A percentile compares a stretch with the other conserved stretches of the same genome.
Conservation (phyloP, 2,797 vertebrate genomes). For the Scolopax bukidnonensis region DNA sequence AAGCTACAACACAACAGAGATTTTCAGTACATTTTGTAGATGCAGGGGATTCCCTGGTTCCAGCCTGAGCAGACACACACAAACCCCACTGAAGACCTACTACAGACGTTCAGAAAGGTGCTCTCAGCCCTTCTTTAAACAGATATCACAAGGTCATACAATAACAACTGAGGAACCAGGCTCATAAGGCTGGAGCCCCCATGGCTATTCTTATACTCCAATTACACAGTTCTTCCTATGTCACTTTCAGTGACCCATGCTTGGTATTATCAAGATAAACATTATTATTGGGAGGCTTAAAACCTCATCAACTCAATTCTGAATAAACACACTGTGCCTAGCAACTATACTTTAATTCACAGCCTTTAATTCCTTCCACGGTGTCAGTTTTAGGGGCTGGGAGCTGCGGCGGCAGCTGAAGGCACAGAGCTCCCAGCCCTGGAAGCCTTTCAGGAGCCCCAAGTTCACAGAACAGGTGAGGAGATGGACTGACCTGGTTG, state of each 20-base stretch:
- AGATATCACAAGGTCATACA: neutral
- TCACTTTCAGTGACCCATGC: neutral
- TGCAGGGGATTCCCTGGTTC: neutral
- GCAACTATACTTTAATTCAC: neutral
- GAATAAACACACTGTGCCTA: neutral
- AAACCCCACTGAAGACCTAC: neutral
- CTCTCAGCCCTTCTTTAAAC: neutral
- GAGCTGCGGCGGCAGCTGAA: neutral
- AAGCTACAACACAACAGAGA: accelerated
- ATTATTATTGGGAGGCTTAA: slow-evolving; percentile 20
- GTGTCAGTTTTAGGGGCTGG: neutral
- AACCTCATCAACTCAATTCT: slow-evolving; percentile 9
- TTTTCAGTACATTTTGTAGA: neutral
- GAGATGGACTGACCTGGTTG: slow-evolving; percentile 90
- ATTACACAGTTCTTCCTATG: neutral
- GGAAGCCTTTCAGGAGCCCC: neutral
- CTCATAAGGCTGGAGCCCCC: neutral
- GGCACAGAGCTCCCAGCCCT: neutral
- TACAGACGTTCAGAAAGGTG: neutral
- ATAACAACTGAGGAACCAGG: neutral
- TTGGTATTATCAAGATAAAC: slow-evolving; percentile 37
- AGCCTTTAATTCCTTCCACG: neutral
- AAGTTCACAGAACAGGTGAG: neutral
- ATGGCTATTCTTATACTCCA: neutral
- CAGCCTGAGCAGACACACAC: neutral